Percentiles rank a stretch among this genome's conserved stretches.
Evolutionary conservation across 2,113 vertebrate species (phyloP).

Genomic region (Marcusenius ussheri): DNA sequence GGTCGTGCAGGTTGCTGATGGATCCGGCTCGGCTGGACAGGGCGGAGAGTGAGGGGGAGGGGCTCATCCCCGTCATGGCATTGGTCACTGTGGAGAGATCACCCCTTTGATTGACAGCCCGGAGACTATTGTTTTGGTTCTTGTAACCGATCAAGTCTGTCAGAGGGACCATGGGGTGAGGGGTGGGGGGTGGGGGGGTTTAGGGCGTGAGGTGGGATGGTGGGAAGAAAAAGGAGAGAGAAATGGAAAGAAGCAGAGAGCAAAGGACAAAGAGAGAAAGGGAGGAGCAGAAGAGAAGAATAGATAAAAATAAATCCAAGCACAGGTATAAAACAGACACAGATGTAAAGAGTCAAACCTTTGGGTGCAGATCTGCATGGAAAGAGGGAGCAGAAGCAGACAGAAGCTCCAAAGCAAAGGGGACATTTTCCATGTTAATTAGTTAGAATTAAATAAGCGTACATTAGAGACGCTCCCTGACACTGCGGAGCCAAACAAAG

Average conservation of each 20-base stretch:
- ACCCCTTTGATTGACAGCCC: slow-evolving; percentile 73
- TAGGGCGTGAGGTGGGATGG: not conserved
- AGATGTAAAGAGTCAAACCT: slow-evolving; percentile 1
- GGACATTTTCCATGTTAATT: not conserved
- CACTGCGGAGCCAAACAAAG: not conserved
- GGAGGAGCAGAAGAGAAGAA: slow-evolving; percentile 41
- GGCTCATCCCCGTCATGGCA: slow-evolving; percentile 90
- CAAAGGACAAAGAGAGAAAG: slow-evolving; percentile 47
- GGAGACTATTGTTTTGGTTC: slow-evolving; percentile 72
- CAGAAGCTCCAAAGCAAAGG: slow-evolving; percentile 17
- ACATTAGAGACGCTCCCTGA: not conserved
- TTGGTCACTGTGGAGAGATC: slow-evolving; percentile 99
- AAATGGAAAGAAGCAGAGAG: slow-evolving; percentile 48
- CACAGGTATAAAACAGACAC: slow-evolving; percentile 29
- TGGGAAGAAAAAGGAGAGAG: slow-evolving; percentile 20
- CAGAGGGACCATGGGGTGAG: slow-evolving; percentile 39
- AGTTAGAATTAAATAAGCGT: not conserved
- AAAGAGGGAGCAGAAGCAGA: slow-evolving; percentile 21
- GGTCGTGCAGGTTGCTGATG: slow-evolving; percentile 86
- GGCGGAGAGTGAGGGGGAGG: slow-evolving; percentile 85
- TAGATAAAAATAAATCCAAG: slow-evolving; percentile 44
- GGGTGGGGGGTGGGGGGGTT: slow-evolving; percentile 24
- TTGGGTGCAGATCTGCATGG: not conserved
- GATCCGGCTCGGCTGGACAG: slow-evolving; percentile 89
- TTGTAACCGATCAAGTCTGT: slow-evolving; percentile 75